Base-by-base conservation (phyloP, 2,113 vertebrate genomes). In the Muscicapa adusta region DNA sequence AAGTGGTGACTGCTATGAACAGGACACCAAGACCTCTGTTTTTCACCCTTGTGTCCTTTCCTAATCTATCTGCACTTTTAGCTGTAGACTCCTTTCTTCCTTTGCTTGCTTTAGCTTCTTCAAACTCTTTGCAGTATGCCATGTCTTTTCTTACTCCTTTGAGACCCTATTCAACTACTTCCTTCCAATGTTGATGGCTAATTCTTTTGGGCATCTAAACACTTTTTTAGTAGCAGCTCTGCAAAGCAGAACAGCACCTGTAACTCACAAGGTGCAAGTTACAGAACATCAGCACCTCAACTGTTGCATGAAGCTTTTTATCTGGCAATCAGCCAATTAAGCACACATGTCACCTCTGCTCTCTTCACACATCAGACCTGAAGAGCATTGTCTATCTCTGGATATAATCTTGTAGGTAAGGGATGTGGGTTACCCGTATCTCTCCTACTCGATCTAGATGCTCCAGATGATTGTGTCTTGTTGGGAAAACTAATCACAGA, bases 281-380 rank as follows among this genome's bases (percentile, higher is more conserved):
- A 42, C 11, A n/a, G 29, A 58, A 56, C 19, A 17, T 47, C 15
- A 31, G 26, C 42, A 25, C 13, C 9, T 68, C 15, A 60, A 14
- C 26, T 63, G 16, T 29, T 72, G 48, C 2, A 5, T 18, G 34
- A 48, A 34, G 53, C 36, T 25, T 68, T 53, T 73, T 63, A n/a
- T 68, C 40, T 66, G 57, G 6, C 24, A 22, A 9, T 60, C 22
- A 23, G 25, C 11, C 48, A 47, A 12, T 45, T 28, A 43, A 62
- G 31, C 47, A 47, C 4, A 2, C 0, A 0, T 67, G 14, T 14
- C 12, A 54, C 34, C 34, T 83, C 11, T 58, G 28, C 33, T 42
- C 15, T 31, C 26, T 14, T 33, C 11, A 10, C 18, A 40, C 33
- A 61, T 56, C 6, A 77, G 60, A 36, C 14, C 8, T 18, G 23